Conservation (phyloP, 64 coral and sea anemone species). For the Actinia tenebrosa region DNA sequence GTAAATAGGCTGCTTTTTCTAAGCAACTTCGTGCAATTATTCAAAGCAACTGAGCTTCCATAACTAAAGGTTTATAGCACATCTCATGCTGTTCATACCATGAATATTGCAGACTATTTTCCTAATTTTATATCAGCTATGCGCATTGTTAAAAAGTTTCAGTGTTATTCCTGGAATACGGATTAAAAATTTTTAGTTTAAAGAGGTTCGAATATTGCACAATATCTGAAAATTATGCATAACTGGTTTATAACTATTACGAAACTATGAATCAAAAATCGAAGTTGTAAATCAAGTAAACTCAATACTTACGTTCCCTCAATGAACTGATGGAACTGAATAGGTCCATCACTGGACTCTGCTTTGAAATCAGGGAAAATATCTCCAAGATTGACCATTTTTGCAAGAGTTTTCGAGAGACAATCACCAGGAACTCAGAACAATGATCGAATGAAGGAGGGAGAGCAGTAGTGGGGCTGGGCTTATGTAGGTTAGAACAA, state of each 20-base stretch:
- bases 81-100: too few relatives aligned
- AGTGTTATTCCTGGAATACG: too few relatives aligned
- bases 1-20: too few relatives aligned
- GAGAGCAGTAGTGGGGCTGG: neutral
- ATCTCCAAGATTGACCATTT: conserved; percentile 45
- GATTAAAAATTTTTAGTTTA: too few relatives aligned
- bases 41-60: too few relatives aligned
- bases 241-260: neutral
- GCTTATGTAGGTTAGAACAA: neutral
- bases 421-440: neutral
- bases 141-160: too few relatives aligned
- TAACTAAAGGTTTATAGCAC: too few relatives aligned
- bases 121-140: too few relatives aligned
- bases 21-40: too few relatives aligned
- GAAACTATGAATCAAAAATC: neutral
- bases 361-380: conserved; percentile 38
- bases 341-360: conserved; percentile 4
- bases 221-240: neutral
- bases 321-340: conserved; percentile 33
- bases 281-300: neutral
- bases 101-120: too few relatives aligned
- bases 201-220: neutral
- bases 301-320: conserved; percentile 7
- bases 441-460: neutral
- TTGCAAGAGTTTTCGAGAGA: neutral